These are phyloP conservation scores for Coturnix japonica DNA, from an alignment of 2,113 vertebrate species.

Conservation along the genomic window DNA sequence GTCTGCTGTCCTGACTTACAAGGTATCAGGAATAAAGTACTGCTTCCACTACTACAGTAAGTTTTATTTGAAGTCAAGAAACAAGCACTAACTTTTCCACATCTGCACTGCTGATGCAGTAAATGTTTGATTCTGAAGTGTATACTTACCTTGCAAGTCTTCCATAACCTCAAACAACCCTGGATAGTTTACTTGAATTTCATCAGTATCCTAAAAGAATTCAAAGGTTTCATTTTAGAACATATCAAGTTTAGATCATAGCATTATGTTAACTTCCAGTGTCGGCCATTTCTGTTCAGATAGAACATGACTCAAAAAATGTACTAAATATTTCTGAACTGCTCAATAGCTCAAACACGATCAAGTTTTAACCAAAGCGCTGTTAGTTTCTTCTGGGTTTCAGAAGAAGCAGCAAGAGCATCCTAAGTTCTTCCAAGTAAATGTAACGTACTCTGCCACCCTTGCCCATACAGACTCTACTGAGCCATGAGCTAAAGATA, in stretches of 20 bases:
- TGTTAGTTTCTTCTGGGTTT: neutral
- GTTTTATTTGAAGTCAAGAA: neutral
- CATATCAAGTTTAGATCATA: neutral
- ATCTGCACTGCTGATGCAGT: neutral
- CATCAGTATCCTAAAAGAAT: slow-evolving; percentile 88
- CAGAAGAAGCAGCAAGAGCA: neutral
- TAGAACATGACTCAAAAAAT: neutral
- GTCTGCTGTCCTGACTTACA: neutral
- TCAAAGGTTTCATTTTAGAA: neutral
- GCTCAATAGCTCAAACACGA: neutral
- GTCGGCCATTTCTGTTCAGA: neutral
- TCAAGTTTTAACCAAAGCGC: neutral
- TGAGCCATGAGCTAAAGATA: neutral
- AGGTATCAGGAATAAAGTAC: neutral
- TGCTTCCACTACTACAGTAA: neutral
- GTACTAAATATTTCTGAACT: neutral
- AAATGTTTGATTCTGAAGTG: neutral
- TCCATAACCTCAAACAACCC: slow-evolving; percentile 92
- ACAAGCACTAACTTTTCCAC: neutral
- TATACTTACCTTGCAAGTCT: slow-evolving; percentile 90
- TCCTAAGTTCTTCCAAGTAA: neutral
- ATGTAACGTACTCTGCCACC: neutral
- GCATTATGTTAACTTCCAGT: neutral
- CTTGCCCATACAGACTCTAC: neutral
- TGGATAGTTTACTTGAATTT: slow-evolving; percentile 93